These are phyloP conservation scores for Reticulitermes speratus DNA, from an alignment of 1,140 invertebrate genomes.

Conservation along the genomic window DNA sequence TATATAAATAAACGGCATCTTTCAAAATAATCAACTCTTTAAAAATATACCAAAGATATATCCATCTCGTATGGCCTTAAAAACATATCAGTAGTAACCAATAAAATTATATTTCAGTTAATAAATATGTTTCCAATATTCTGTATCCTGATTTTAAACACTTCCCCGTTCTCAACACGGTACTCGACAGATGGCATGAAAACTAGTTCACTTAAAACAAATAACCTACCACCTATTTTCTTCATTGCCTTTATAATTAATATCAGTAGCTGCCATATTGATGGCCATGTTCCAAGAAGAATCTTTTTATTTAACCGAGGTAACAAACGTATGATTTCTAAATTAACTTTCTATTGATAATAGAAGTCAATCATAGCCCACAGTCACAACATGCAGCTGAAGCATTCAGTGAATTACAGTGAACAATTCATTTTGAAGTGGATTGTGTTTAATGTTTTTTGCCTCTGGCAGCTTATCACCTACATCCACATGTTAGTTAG, in stretches of 20 bases:
- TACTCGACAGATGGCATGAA: background rate
- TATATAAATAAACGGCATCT: background rate
- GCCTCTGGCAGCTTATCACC: too few relatives aligned
- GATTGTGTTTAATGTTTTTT: too few relatives aligned
- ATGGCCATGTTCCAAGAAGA: background rate
- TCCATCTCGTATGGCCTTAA: conserved; percentile 14
- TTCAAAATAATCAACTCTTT: background rate
- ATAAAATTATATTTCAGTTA: conserved; percentile 19
- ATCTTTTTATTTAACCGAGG: background rate
- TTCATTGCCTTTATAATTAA: background rate
- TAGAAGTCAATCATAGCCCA: background rate
- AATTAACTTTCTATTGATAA: background rate
- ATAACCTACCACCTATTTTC: conserved; percentile 7
- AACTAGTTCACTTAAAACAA: conserved; percentile 1
- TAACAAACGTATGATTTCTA: background rate
- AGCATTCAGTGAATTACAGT: background rate
- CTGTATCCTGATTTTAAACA: conserved; percentile 1
- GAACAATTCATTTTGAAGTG: background rate
- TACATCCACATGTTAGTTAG: too few relatives aligned
- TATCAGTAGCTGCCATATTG: background rate
- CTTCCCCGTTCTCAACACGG: background rate
- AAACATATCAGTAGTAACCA: conserved; percentile 19
- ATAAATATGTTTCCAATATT: conserved; percentile 20
- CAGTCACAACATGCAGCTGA: background rate
- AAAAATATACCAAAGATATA: conserved; percentile 5